Evolutionary conservation across 1,140 invertebrate genomes (phyloP), one percentile per base, ranked within the genome.

Genomic region (Calycopis cecrops): DNA sequence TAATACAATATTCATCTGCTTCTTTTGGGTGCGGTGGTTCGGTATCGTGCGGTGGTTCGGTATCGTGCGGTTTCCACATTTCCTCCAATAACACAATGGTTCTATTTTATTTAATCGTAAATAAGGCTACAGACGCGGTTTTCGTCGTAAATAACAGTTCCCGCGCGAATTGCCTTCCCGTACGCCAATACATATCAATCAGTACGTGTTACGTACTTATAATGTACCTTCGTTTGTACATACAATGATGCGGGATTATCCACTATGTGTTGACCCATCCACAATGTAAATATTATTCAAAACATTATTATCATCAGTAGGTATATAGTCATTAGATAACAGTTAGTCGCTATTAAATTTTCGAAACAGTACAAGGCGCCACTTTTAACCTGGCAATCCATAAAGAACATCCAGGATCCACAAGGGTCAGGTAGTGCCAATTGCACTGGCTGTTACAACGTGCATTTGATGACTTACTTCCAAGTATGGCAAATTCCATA

Each of bases 101-200:
- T 59, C 63, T 59, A 63, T 65, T 68, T 65, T 62, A 68, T 69
- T 65, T 65, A 69, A 65, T 64, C 64, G 61, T 63, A 69, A 69
- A 66, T 66, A 67, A 64, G 59, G 62, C 47, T 57, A 28, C 21
- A 28, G 21, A 59, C 48, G 52, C 48, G 57, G 52, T 44, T 59
- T 55, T 51, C 33, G 55, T 53, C 58, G 58, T 67, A 67, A 67
- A 69, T 67, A 67, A 69, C 67, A 35, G 59, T 58, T 54, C 55
- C 60, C 59, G 54, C 62, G 64, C 60, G 63, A 65, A 65, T 65
- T 63, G 54, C 60, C 59, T 61, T 52, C 57, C 59, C 60, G 56
- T 53, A 52, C 60, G 61, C 58, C 65, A 62, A 69, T 69, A 66
- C 66, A 69, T 69, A 69, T 66, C 63, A 63, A 69, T 69, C 59